A percentile compares a stretch with the other conserved stretches of the same genome.
Evolutionary conservation across 2,888 invertebrate genomes (phyloP).

Genomic region (Anarsia innoxiella): DNA sequence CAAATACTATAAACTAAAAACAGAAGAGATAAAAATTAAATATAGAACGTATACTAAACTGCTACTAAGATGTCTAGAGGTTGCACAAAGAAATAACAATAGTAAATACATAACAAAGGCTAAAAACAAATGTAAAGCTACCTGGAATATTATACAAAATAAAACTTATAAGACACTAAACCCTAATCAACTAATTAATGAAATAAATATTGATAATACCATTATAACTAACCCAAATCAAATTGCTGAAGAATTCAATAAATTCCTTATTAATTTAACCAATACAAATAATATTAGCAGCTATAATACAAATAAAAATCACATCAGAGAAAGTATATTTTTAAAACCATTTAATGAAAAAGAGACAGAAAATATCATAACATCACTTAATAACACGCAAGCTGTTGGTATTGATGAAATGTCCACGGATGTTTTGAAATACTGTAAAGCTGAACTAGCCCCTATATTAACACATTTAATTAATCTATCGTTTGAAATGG

Average conservation of each 20-base stretch:
- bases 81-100: background rate
- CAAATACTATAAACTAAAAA: background rate
- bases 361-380: background rate
- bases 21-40: background rate
- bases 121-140: constrained; percentile 6
- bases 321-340: background rate
- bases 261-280: background rate
- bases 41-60: background rate
- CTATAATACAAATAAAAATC: background rate
- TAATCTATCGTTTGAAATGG: constrained; percentile 9
- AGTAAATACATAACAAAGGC: background rate
- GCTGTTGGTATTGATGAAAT: background rate
- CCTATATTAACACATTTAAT: constrained; percentile 4
- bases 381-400: background rate
- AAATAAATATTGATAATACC: background rate
- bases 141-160: background rate
- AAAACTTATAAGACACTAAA: background rate
- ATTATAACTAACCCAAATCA: background rate
- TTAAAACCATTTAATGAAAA: background rate
- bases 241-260: background rate
- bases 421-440: background rate
- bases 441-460: background rate
- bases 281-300: background rate
- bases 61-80: constrained; percentile 1
- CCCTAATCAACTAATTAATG: background rate